Base-by-base conservation (phyloP, 2,797 vertebrate genomes). In the Okamejei kenojei region DNA sequence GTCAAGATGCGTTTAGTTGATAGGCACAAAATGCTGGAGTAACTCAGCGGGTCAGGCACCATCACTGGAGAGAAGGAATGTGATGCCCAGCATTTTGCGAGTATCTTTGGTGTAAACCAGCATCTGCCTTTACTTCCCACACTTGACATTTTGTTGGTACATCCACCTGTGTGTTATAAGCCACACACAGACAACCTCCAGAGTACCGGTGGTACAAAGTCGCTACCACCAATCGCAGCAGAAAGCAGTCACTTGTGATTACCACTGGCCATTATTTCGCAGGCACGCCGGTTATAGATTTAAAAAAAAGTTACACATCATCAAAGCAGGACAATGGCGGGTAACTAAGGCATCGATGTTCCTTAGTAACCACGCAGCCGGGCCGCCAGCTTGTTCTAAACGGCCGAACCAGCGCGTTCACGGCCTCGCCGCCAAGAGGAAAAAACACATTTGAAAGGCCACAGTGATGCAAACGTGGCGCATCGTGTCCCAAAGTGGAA, bases 351-450 rank as follows among this genome's bases (percentile, higher is more conserved):
- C 84, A 88, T 68, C 84, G n/a, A 32, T 68, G 32, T 32, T 35
- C 63, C 84, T 88, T 35, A 68, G 82, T 86, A 86, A 86, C 82
- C 82, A 29, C 23, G 63, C n/a, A 35, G 63, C 61, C 63, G 84
- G 63, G 61, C 63, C 65, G n/a, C 19, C 61, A 35, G 63, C 63
- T 88, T 63, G 19, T 88, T 68, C 84, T 65, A 68, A 88, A 88
- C 61, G 19, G 84, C 5, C 58, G 58, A 13, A 35, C 13, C 82
- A 63, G 13, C 63, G 32, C 15, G n/a, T 45, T 35, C 63, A 84
- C 10, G 23, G 1, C 82, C n/a, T 35, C 61, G 19, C 84, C 65
- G 58, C 32, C 26, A 58, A 7, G 6, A 17, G 17, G 29, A 19
- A 65, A 77, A 54, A 65, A 65, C 45, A 88, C 17, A 21, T 68